phyloP scores from a whole-genome alignment of 2,113 vertebrate genomes.

The Planiliza haematocheilus region DNA sequence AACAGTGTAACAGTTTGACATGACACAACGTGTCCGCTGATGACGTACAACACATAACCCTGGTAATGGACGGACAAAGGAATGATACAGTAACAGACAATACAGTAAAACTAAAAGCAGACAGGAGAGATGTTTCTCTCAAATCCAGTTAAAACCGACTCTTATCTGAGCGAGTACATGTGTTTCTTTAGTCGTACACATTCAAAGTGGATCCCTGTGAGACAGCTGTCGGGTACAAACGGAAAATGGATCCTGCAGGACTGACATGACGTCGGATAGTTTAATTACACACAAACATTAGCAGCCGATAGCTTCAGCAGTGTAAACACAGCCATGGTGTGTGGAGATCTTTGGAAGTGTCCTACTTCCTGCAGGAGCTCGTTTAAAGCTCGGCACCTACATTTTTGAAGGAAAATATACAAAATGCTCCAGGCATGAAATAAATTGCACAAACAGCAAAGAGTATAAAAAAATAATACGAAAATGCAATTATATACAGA shows the following conservation, averaged over 20 bases:
- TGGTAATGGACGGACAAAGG: neutral
- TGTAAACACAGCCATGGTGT: conserved; percentile 18
- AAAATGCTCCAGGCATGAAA: conserved; percentile 60
- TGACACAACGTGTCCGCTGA: neutral
- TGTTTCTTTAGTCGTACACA: neutral
- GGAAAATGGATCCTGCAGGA: neutral
- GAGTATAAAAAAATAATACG: conserved; percentile 14
- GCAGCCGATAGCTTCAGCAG: neutral
- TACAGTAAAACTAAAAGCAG: conserved; percentile 6
- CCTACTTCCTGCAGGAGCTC: conserved; percentile 8
- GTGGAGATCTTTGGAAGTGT: conserved; percentile 10
- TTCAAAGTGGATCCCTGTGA: neutral
- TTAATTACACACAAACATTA: conserved; percentile 10
- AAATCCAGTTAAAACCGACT: too few relatives aligned
- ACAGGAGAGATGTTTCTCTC: too few relatives aligned
- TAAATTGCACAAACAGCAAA: conserved; percentile 26
- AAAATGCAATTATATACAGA: conserved; percentile 64
- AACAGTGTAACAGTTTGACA: neutral
- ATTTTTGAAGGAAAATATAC: conserved; percentile 26
- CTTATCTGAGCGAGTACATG: neutral
- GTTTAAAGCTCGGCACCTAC: conserved; percentile 11
- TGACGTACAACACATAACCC: neutral
- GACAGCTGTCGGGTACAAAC: neutral
- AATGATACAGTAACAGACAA: neutral
- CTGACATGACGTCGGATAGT: neutral